These are phyloP conservation scores for Glaucidium brasilianum DNA, from an alignment of 2,113 vertebrate species.

Conservation along the genomic window DNA sequence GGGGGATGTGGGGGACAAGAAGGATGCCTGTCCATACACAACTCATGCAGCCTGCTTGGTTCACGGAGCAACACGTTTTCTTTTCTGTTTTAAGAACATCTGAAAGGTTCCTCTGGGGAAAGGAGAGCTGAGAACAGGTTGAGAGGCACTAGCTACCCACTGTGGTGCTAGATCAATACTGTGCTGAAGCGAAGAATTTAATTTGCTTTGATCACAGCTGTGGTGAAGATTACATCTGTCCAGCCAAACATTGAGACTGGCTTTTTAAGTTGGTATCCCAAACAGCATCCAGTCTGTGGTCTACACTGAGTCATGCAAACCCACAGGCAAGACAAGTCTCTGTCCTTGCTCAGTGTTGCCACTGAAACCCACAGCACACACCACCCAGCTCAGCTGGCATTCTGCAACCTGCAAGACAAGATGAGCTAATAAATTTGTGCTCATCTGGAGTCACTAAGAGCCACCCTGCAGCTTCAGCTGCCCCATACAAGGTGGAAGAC, in stretches of 20 bases:
- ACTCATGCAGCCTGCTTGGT: neutral
- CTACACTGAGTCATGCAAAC: neutral
- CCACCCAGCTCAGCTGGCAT: neutral
- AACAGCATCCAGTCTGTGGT: neutral
- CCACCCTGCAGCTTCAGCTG: neutral
- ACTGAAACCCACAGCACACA: neutral
- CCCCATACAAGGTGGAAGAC: neutral
- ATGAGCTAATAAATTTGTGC: neutral
- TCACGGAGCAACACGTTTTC: neutral
- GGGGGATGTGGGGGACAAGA: neutral
- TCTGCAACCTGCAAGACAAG: neutral
- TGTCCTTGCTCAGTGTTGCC: neutral
- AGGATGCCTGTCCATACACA: neutral
- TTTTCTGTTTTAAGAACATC: neutral
- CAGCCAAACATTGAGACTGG: neutral
- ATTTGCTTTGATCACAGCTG: neutral
- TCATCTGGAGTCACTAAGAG: neutral
- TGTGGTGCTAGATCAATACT: neutral
- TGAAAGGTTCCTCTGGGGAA: neutral
- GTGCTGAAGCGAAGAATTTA: neutral
- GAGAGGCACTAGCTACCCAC: neutral
- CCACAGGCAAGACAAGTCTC: neutral
- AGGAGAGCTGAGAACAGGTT: neutral
- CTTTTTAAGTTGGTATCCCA: neutral
- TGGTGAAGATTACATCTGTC: neutral